Conservation (phyloP, 2,113 vertebrate species). For the Pipra filicauda region DNA sequence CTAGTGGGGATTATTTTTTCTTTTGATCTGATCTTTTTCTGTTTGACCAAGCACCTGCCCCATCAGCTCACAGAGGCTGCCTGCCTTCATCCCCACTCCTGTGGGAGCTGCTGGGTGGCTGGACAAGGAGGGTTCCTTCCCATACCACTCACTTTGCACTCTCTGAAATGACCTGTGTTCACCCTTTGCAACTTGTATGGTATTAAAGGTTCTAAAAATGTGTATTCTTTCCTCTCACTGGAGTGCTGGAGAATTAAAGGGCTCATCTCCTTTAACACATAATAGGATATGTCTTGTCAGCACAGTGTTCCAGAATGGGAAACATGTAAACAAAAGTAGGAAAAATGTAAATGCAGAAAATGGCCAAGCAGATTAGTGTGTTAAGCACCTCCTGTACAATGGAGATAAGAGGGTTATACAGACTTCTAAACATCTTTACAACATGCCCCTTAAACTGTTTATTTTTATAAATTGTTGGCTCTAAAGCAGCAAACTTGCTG, state of each 20-base stretch:
- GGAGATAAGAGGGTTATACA: constrained; percentile 56
- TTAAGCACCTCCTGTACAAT: constrained; percentile 66
- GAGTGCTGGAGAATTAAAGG: constrained; percentile 48
- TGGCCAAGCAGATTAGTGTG: constrained; percentile 63
- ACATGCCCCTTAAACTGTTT: constrained; percentile 45
- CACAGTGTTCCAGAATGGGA: constrained; percentile 48
- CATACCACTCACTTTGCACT: neutral
- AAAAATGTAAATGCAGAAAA: constrained; percentile 64
- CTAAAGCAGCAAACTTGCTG: constrained; percentile 18
- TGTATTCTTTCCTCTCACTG: neutral
- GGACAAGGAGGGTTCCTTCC: neutral
- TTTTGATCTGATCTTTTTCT: neutral
- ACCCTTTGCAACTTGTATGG: neutral
- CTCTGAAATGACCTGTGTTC: neutral
- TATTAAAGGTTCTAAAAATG: constrained; percentile 7
- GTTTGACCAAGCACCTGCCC: neutral
- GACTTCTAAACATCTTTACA: constrained; percentile 57
- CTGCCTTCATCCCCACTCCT: neutral
- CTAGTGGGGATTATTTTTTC: neutral
- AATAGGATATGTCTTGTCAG: constrained; percentile 60
- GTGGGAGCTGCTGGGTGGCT: neutral
- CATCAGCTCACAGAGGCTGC: neutral
- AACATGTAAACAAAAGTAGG: constrained; percentile 65
- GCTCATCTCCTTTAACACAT: constrained; percentile 53
- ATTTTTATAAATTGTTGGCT: constrained; percentile 42